These are phyloP conservation scores for Embidobia sp. DNA, from an alignment of 2,888 invertebrate species.

Conservation along the genomic window DNA sequence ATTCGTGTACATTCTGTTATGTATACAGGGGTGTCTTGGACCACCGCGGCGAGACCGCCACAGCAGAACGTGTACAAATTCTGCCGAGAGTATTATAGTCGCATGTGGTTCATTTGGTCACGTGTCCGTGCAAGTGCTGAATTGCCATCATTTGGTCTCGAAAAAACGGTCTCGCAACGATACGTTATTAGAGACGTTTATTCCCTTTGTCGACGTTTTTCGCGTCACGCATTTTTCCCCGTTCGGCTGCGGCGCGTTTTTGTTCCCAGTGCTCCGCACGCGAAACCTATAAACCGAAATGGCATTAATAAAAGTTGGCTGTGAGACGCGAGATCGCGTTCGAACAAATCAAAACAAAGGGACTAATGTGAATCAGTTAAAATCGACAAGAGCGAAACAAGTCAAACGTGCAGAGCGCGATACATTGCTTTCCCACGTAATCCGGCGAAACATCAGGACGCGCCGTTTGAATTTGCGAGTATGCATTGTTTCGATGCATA, in stretches of 20 bases:
- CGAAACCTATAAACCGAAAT: too few relatives aligned
- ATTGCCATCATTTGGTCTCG: slow-evolving; percentile 75
- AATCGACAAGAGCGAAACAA: slow-evolving; percentile 39
- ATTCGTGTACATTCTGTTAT: slow-evolving; percentile 56
- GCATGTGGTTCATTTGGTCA: slow-evolving; percentile 75
- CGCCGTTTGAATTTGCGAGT: slow-evolving; percentile 65
- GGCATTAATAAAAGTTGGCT: too few relatives aligned
- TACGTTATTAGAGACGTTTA: slow-evolving; percentile 17
- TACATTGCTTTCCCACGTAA: slow-evolving; percentile 75
- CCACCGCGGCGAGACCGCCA: slow-evolving; percentile 65
- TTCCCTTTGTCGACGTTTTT: too few relatives aligned
- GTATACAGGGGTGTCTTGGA: slow-evolving; percentile 58
- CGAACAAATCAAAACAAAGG: slow-evolving; percentile 25
- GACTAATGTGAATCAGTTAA: slow-evolving; percentile 20
- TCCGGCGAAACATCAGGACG: slow-evolving; percentile 70
- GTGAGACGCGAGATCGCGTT: not conserved
- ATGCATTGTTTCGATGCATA: slow-evolving; percentile 76
- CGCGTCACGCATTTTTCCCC: too few relatives aligned
- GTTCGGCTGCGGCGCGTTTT: too few relatives aligned
- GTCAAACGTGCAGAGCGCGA: slow-evolving; percentile 31
- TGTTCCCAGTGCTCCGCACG: too few relatives aligned
- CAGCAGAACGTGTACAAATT: slow-evolving; percentile 70
- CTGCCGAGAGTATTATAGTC: slow-evolving; percentile 73
- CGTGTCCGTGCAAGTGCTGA: slow-evolving; percentile 76
- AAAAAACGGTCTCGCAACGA: slow-evolving; percentile 38